These are phyloP conservation scores for Mellilla xanthometata DNA, from an alignment of 2,888 invertebrate genomes.

Conservation along the genomic window DNA sequence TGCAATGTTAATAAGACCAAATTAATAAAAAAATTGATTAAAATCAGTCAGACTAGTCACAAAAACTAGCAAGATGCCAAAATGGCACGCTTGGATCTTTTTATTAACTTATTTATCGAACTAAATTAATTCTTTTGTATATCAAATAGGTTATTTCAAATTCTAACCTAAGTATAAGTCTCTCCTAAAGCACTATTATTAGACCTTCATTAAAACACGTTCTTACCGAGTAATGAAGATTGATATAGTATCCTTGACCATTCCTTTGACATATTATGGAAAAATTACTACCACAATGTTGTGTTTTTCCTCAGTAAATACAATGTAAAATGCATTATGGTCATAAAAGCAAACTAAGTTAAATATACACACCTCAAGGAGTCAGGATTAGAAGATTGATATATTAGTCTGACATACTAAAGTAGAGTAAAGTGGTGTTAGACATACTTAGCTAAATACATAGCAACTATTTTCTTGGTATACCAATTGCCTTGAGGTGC, in stretches of 20 bases:
- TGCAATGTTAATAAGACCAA: too few relatives aligned
- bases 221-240: background rate
- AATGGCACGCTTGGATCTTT: slow-evolving; percentile 2
- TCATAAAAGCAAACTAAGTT: too few relatives aligned
- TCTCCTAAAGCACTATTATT: background rate
- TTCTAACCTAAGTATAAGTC: too few relatives aligned
- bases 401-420: too few relatives aligned
- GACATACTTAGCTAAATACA: too few relatives aligned
- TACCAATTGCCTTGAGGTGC: too few relatives aligned
- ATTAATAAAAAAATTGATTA: slow-evolving; percentile 16
- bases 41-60: slow-evolving; percentile 20
- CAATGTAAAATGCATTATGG: background rate
- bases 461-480: too few relatives aligned
- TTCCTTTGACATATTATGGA: background rate
- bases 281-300: background rate
- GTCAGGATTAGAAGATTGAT: too few relatives aligned
- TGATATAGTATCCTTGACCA: slow-evolving; percentile 1
- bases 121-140: slow-evolving; percentile 7
- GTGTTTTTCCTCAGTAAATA: background rate
- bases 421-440: too few relatives aligned
- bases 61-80: slow-evolving; percentile 21
- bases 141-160: slow-evolving; percentile 1
- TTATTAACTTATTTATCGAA: background rate
- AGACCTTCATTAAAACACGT: too few relatives aligned
- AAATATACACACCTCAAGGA: too few relatives aligned